Evolutionary conservation across 2,888 invertebrate species (phyloP), one percentile per base, ranked within the genome.

Genomic region (Trisateles emortualis): DNA sequence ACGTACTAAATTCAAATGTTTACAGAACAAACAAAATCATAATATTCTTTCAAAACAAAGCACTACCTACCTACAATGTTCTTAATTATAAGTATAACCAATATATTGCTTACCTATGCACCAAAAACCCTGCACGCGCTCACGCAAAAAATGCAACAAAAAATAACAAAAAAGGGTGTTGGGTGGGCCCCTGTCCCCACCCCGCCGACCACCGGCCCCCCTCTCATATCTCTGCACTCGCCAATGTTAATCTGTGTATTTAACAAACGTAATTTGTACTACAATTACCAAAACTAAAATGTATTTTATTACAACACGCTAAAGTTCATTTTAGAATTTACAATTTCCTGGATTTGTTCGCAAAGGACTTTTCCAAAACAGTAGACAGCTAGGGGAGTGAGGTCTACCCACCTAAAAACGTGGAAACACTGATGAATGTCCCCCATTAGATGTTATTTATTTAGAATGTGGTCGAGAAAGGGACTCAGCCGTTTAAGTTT

Each of bases 381-480:
- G 74, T 79, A 87, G 88, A 88, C 88, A 85, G 80, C 68, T 68
- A 80, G 85, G 90, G 88, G 88, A 87, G 88, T 84, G 87, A 87
- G 88, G 81, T 83, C 76, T 80, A 83, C 74, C 74, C 84, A 88
- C 90, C 92, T 90, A 92, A 92, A 92, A 92, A 92, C 90, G 92
- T 88, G 86, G 90, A 89, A 92, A 90, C 90, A 79, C 90, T 92
- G 93, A 93, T 93, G 93, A 93, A 93, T 93, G 93, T 89, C 81
- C 84, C 86, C 93, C 93, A 93, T 93, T 93, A 93, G 93, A 91
- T 87, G 93, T 92, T 93, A 93, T 93, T 93, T 93, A 93, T 93
- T 93, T 93, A 93, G 93, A 92, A 87, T 90, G 92, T 86, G 92
- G 91, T 90, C 88, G 86, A 87, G 84, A 86, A 85, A 90, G 91